Base-by-base conservation (phyloP, 2,797 vertebrate genomes). In the Silurus lanzhouensis region DNA sequence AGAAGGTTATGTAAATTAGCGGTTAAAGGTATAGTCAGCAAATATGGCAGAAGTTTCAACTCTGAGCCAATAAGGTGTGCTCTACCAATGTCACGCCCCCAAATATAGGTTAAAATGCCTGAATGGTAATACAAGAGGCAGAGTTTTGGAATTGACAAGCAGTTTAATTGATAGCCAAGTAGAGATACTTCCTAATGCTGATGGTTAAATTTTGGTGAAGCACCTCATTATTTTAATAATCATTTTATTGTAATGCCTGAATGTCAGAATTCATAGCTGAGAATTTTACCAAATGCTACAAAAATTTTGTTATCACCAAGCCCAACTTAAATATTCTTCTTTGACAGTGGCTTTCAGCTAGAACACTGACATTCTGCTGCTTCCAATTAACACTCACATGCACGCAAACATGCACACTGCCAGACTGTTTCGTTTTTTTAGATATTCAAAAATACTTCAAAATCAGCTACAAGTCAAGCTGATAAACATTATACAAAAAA, bases 1-100 rank as follows among this genome's bases (percentile, higher is more conserved):
- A 61, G 31, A 79, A 85, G 27, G 81, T 25, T 60, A 44, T 63
- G 84, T 72, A 76, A 84, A 83, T 81, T 55, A 46, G 48, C 81
- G 6, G n/a, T 60, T 72, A 66, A 80, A 27, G 44, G 15, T 64
- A 25, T 48, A 48, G 58, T 63, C 31, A 15, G 31, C 19, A 38
- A 61, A 10, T 78, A 61, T 31, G 55, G 27, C 57, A 61, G 58
- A 63, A 12, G 8, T 81, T 66, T 25, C 25, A 66, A 27, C 44
- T 66, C 63, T 20, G n/a, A 67, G 27, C n/a, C 14, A 66, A 12
- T 20, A 66, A 81, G 2, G 25, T 31, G 1, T 52, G 78, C 15
- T 27, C 8, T 55, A 9, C n/a, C 2, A 80, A 80, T 38, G 44
- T 38, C 60, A 48, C 22, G 13, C 78, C 78, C 60, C 0, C 5